Percentiles rank a stretch among this genome's conserved stretches.
phyloP scores from a whole-genome alignment of 2,113 vertebrate species.

The Shinisaurus crocodilurus region DNA sequence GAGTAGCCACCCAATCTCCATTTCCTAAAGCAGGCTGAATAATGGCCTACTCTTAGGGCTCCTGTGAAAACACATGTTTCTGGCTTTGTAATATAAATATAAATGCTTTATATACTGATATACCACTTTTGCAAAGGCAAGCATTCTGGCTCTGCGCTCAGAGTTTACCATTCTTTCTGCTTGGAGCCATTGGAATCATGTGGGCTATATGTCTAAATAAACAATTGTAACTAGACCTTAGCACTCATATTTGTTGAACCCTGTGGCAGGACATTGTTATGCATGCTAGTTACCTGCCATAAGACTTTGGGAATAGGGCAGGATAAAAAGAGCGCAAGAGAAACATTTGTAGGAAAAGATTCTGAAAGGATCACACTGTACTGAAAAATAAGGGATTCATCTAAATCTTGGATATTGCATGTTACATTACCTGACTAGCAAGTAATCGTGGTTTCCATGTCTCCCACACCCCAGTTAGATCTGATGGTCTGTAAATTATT shows the following conservation, averaged over 20 bases:
- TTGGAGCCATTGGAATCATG: not conserved
- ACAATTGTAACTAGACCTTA: not conserved
- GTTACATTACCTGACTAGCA: conserved; percentile 83
- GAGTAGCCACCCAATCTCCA: no score
- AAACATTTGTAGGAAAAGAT: conserved; percentile 45
- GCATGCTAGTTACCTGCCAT: not conserved
- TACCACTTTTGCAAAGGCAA: not conserved
- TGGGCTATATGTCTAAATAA: not conserved
- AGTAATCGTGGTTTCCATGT: conserved; percentile 79
- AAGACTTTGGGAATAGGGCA: conserved; percentile 9
- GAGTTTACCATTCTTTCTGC: not conserved
- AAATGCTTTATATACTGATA: not conserved
- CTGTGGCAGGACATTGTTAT: not conserved
- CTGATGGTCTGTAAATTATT: conserved; percentile 79
- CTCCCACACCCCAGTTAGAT: conserved; percentile 73
- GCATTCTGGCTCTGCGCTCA: not conserved
- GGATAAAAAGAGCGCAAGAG: not conserved
- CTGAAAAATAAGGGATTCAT: conserved; percentile 68
- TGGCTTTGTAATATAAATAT: not conserved
- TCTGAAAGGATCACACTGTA: conserved; percentile 45
- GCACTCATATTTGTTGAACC: conserved; percentile 8
- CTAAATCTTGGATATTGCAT: conserved; percentile 62
- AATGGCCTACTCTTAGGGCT: not conserved
- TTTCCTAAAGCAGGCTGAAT: no score
- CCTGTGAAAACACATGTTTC: not conserved